These are phyloP conservation scores for Lagocephalus sceleratus DNA, from an alignment of 2,797 vertebrate species.

Conservation along the genomic window DNA sequence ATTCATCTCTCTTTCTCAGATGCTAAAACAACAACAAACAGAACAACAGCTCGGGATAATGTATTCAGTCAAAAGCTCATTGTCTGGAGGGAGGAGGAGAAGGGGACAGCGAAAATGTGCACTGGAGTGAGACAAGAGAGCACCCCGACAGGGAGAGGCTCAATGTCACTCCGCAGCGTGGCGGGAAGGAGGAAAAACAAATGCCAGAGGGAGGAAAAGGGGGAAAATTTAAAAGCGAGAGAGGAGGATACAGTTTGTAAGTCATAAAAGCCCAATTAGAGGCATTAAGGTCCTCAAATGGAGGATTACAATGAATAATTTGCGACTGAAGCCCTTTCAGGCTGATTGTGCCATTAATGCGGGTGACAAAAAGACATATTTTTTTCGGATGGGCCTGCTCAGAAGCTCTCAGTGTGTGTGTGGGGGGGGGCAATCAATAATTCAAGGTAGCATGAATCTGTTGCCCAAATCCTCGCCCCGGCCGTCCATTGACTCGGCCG, in stretches of 20 bases:
- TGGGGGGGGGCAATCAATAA: slow-evolving; percentile 40
- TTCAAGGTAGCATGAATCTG: slow-evolving; percentile 62
- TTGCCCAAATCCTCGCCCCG: slow-evolving; percentile 36
- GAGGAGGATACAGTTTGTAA: slow-evolving; percentile 64
- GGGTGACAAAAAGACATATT: slow-evolving; percentile 46
- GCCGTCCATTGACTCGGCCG: slow-evolving; percentile 58
- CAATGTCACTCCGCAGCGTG: slow-evolving; percentile 74
- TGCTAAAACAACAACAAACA: slow-evolving; percentile 78
- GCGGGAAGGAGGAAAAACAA: slow-evolving; percentile 72
- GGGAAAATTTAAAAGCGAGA: slow-evolving; percentile 12
- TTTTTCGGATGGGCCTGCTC: slow-evolving; percentile 32
- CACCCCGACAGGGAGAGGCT: slow-evolving; percentile 79
- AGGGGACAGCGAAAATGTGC: slow-evolving; percentile 76
- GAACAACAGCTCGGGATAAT: slow-evolving; percentile 78
- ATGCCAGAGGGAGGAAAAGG: slow-evolving; percentile 52
- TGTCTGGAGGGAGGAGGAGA: slow-evolving; percentile 60
- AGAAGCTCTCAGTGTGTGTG: slow-evolving; percentile 54
- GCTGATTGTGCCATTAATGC: slow-evolving; percentile 62
- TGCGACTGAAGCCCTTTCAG: slow-evolving; percentile 55
- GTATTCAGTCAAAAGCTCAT: slow-evolving; percentile 76
- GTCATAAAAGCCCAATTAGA: slow-evolving; percentile 76
- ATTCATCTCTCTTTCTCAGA: slow-evolving; percentile 69
- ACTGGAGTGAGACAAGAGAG: slow-evolving; percentile 80
- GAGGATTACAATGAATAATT: slow-evolving; percentile 70
- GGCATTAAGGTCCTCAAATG: slow-evolving; percentile 60